A percentile compares a stretch with the other conserved stretches of the same genome.
Conservation (phyloP, 2,113 vertebrate species). For the Trematomus loennbergii region DNA sequence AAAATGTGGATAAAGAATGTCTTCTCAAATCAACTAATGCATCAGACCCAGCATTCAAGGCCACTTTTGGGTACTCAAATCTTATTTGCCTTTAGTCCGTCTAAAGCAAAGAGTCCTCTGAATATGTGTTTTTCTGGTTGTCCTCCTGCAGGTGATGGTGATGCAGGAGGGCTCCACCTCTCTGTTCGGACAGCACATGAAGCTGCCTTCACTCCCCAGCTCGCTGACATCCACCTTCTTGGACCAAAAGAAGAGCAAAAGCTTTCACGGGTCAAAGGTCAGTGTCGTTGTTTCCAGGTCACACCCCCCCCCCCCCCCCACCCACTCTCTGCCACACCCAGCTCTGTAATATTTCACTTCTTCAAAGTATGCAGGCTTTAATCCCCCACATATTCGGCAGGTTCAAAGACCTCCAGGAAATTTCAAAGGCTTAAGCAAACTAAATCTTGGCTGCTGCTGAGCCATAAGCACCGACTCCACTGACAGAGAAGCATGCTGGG, state of each 20-base stretch:
- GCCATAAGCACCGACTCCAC: conserved; percentile 5
- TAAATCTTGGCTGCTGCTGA: conserved; percentile 28
- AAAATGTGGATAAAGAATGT: no score
- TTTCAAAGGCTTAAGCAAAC: conserved; percentile 55
- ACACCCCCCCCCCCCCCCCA: not conserved
- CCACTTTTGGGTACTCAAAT: not conserved
- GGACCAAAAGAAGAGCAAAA: conserved; percentile 90
- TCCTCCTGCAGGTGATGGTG: conserved; percentile 87
- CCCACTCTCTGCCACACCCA: not conserved
- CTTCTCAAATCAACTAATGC: not conserved
- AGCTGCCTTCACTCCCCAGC: conserved; percentile 89
- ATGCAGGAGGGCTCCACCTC: conserved; percentile 91
- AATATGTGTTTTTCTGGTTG: conserved; percentile 1
- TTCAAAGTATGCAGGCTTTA: conserved; percentile 52
- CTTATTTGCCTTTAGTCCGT: no score
- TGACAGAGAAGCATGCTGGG: not conserved
- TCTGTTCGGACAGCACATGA: conserved; percentile 89
- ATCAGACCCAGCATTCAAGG: not conserved
- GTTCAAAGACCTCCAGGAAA: conserved; percentile 59
- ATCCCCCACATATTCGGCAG: conserved; percentile 59
- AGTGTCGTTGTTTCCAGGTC: conserved; percentile 55
- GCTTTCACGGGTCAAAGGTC: conserved; percentile 90
- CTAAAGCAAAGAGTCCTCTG: not conserved
- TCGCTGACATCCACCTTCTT: conserved; percentile 84
- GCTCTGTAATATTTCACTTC: conserved; percentile 27